Evolutionary conservation across 2,113 vertebrate species (phyloP).

Genomic region (Paracanthobrama guichenoti): DNA sequence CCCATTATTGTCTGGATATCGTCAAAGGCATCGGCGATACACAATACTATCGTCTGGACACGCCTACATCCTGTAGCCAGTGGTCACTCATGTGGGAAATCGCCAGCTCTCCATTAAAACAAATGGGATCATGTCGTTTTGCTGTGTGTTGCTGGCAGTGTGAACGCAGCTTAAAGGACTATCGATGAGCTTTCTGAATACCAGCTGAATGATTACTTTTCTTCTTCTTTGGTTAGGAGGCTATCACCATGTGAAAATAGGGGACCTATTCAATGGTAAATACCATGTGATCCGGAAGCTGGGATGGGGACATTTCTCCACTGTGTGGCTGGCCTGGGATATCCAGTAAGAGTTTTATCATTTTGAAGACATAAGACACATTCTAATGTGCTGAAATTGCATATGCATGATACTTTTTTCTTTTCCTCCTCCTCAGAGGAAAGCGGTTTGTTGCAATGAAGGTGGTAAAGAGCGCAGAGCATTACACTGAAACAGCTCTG

Average conservation of each 20-base stretch:
- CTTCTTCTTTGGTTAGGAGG: constrained; percentile 77
- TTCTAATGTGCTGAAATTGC: neutral
- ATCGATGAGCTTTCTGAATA: neutral
- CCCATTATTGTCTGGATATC: no score
- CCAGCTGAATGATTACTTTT: neutral
- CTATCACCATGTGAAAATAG: constrained; percentile 97
- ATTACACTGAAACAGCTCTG: constrained; percentile 96
- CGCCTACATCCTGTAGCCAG: no score
- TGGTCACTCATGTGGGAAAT: no score
- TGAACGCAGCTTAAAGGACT: neutral
- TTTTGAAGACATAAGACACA: constrained; percentile 8
- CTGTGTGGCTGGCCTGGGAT: constrained; percentile 98
- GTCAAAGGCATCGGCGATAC: no score
- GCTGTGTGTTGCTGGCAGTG: no score
- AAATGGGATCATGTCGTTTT: no score
- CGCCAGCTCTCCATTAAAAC: no score
- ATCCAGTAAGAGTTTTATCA: constrained; percentile 85
- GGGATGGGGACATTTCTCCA: constrained; percentile 99
- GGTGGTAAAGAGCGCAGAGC: constrained; percentile 98
- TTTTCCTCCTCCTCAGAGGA: constrained; percentile 71
- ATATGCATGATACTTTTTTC: neutral
- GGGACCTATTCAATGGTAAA: constrained; percentile 93
- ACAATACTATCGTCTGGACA: no score
- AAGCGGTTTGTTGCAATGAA: constrained; percentile 98
- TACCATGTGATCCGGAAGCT: constrained; percentile 97